phyloP scores from a whole-genome alignment of 2,888 invertebrate species.

The Campoplex nolae region DNA sequence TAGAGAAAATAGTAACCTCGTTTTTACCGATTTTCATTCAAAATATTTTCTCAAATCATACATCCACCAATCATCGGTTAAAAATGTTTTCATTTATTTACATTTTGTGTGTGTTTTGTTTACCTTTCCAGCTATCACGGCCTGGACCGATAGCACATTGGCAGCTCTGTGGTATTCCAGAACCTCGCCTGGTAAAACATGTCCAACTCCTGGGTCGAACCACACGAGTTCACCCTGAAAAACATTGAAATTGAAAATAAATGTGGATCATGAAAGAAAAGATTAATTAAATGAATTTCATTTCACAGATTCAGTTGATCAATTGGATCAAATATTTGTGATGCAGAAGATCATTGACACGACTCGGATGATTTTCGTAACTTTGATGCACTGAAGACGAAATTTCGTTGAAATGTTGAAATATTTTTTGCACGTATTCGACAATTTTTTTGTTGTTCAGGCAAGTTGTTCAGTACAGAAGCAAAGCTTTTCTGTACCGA shows the following conservation, averaged over 20 bases:
- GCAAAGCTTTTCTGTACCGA: too few species aligned
- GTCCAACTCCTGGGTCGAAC: constrained; percentile 96
- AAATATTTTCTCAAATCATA: neutral
- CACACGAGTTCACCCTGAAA: constrained; percentile 93
- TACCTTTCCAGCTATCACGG: constrained; percentile 94
- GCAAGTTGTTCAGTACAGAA: too few species aligned
- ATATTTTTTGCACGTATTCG: too few species aligned
- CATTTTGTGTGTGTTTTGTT: neutral
- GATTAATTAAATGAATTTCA: neutral
- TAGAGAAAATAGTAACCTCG: constrained; percentile 33
- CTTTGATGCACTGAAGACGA: too few species aligned
- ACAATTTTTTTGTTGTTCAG: too few species aligned
- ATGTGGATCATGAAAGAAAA: too few species aligned
- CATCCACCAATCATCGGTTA: neutral
- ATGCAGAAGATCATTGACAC: neutral
- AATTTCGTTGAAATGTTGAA: too few species aligned
- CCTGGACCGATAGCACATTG: constrained; percentile 95
- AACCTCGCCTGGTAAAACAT: constrained; percentile 96
- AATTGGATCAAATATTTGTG: neutral
- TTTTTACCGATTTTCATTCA: constrained; percentile 21
- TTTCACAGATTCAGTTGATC: neutral
- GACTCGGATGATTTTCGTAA: too few species aligned
- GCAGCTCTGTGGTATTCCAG: constrained; percentile 96
- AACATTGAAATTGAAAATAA: constrained; percentile 33
- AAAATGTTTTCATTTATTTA: neutral